Conservation (phyloP, 1,140 invertebrate species). For the Drosophila teissieri region DNA sequence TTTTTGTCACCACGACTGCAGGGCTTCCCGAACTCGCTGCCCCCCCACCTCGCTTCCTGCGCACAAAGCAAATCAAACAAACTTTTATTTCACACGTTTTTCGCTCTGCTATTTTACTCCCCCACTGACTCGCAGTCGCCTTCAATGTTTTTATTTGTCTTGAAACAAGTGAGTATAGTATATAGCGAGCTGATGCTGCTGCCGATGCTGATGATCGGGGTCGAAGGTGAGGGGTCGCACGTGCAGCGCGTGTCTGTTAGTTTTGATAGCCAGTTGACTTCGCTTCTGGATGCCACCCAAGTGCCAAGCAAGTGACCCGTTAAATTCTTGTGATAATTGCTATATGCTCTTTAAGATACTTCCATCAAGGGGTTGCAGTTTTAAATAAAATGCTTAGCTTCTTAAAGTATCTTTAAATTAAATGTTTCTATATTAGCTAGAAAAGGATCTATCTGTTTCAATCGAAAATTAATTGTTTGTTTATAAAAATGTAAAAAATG, state of each 20-base stretch:
- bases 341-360: neutral
- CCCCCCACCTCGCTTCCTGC: slow-evolving; percentile 4
- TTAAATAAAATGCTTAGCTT: too few species aligned
- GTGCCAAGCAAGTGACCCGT: slow-evolving; percentile 56
- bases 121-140: slow-evolving; percentile 14
- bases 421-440: too few species aligned
- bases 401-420: too few species aligned
- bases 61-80: slow-evolving; percentile 74
- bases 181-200: slow-evolving; percentile 9
- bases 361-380: neutral
- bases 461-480: too few species aligned
- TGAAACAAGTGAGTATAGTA: slow-evolving; percentile 70
- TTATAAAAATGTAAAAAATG: too few species aligned
- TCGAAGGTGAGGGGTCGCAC: slow-evolving; percentile 43
- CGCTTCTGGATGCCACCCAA: slow-evolving; percentile 5
- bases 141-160: slow-evolving; percentile 62
- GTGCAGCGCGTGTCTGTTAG: slow-evolving; percentile 72
- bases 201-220: slow-evolving; percentile 9
- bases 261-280: slow-evolving; percentile 76
- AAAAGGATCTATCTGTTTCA: too few species aligned
- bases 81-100: slow-evolving; percentile 79
- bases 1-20: slow-evolving; percentile 44
- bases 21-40: neutral
- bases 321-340: slow-evolving; percentile 75
- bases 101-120: slow-evolving; percentile 50